A percentile compares a stretch with the other conserved stretches of the same genome.
Evolutionary conservation across 1,140 invertebrate species (phyloP).

Genomic region (Pemphigus obesinymphae): DNA sequence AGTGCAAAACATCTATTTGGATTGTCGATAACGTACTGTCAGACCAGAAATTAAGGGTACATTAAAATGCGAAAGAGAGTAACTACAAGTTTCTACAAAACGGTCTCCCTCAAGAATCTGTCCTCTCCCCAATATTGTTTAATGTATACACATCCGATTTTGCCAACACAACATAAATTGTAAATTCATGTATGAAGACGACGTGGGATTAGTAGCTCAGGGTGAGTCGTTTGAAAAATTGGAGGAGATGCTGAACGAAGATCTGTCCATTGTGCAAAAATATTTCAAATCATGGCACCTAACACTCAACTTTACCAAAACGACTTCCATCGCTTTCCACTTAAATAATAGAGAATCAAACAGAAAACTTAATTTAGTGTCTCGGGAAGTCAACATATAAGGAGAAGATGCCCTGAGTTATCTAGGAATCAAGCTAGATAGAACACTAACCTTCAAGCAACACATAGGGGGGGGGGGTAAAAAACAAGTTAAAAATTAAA

Average conservation of each 20-base stretch:
- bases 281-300: constrained; percentile 29
- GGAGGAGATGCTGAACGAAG: no score
- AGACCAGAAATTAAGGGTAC: constrained; percentile 2
- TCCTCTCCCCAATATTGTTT: neutral
- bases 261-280: neutral
- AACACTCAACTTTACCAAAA: constrained; percentile 21
- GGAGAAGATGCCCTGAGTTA: no score
- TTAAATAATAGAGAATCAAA: no score
- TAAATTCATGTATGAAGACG: neutral
- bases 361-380: no score
- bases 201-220: neutral
- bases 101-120: neutral
- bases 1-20: neutral
- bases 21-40: constrained; percentile 18
- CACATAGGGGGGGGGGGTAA: no score
- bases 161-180: neutral
- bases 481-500: no score
- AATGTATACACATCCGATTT: neutral
- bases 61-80: neutral
- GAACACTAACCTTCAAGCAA: no score
- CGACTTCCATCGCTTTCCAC: no score
- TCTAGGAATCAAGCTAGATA: no score
- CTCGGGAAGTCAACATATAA: no score
- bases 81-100: neutral
- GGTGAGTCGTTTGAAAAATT: neutral